Base-by-base conservation (phyloP, 2,797 vertebrate genomes). In the Periophthalmus magnuspinnatus region DNA sequence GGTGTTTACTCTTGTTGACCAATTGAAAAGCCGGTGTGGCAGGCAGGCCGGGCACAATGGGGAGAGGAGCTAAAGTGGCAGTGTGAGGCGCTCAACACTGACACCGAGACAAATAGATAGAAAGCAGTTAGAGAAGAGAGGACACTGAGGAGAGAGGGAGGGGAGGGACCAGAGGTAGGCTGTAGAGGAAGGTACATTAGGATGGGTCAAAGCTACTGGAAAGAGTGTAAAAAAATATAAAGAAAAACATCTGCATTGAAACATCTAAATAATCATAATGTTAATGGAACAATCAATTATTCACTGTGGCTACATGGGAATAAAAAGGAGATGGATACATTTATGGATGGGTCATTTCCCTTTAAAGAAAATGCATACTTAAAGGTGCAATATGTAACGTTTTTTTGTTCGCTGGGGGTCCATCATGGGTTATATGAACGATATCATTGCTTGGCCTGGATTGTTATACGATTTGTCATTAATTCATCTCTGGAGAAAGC, bases 21-120 rank as follows among this genome's bases (percentile, higher is more conserved):
- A 91, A 90, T 91, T 91, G 88, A 87, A 90, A 90, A 87, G 64
- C 74, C 83, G 81, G 84, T 71, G 57, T 86, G 85, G 81, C 85
- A 73, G 85, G 81, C 81, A 64, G 82, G 70, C 77, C 82, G 79
- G 84, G 85, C 85, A 88, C 86, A 86, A 89, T 83, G 71, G 83
- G 70, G 79, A 89, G 86, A 87, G 87, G 75, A 80, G 81, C 84
- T 86, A 89, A 90, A 89, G 90, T 88, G 88, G 83, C 72, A 47
- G 77, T 84, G 83, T 81, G 84, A 89, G 85, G 84, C 78, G 86
- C 72, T 56, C 76, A 86, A 79, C 87, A 71, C 82, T 88, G 89
- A 91, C 90, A 90, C 85, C 16, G 89, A 91, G 87, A 90, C 89
- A 89, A 91, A 91, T 88, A 90, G 90, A 91, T 87, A 86, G 89